Evolutionary conservation across 2,113 vertebrate species (phyloP).

Genomic region (Protobothrops flavoviridis): DNA sequence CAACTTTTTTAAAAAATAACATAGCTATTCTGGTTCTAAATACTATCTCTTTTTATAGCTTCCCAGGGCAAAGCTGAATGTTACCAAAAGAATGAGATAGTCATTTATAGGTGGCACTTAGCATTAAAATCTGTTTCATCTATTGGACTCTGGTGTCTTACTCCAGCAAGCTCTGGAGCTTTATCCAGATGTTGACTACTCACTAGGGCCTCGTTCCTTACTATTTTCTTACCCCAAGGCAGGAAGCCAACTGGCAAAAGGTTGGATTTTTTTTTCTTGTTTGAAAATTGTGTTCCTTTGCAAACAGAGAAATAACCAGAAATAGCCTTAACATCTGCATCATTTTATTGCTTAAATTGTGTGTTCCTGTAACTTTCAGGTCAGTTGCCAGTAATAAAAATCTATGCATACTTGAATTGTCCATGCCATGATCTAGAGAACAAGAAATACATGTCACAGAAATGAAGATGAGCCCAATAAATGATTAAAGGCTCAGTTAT

Average conservation of each 20-base stretch:
- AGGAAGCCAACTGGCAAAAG: conserved; percentile 66
- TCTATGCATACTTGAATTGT: background rate
- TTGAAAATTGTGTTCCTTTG: conserved; percentile 52
- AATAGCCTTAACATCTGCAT: conserved; percentile 15
- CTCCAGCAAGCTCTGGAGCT: conserved; percentile 74
- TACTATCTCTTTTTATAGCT: conserved; percentile 48
- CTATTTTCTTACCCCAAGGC: conserved; percentile 62
- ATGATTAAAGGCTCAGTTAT: background rate
- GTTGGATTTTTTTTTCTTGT: conserved; percentile 31
- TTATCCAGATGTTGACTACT: conserved; percentile 82
- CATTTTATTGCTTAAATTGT: conserved; percentile 42
- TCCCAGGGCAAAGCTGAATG: conserved; percentile 3
- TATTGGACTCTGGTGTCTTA: conserved; percentile 72
- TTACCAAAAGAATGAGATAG: conserved; percentile 19
- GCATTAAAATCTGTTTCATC: conserved; percentile 65
- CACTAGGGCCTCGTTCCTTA: conserved; percentile 72
- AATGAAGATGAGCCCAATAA: background rate
- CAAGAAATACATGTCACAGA: background rate
- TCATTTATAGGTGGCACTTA: conserved; percentile 60
- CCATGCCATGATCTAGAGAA: background rate
- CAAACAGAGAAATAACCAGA: conserved; percentile 47
- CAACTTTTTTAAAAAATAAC: conserved; percentile 14
- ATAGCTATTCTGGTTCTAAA: background rate
- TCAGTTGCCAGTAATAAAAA: background rate
- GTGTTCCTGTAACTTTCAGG: conserved; percentile 9